These are phyloP conservation scores for Tragelaphus oryx DNA, from an alignment of 2,797 vertebrate genomes.

Conservation along the genomic window DNA sequence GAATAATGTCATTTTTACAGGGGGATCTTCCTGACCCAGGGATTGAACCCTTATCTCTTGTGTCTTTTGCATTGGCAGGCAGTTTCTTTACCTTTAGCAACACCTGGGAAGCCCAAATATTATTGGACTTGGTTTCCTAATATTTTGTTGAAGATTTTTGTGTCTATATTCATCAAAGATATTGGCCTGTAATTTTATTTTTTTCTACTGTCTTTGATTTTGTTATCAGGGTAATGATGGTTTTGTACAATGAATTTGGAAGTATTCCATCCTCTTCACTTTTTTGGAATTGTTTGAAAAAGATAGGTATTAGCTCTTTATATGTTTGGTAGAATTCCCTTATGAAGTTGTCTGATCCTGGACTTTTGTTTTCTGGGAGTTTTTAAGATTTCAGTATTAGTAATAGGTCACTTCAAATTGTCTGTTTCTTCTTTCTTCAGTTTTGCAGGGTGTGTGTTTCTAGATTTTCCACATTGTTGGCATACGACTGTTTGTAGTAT, in stretches of 20 bases:
- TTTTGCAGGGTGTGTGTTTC: background rate
- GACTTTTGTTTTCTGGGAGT: background rate
- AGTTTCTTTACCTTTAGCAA: background rate
- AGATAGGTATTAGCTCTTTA: background rate
- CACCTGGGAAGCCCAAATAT: background rate
- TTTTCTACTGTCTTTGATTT: background rate
- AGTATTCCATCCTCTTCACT: background rate
- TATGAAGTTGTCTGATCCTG: background rate
- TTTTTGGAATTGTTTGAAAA: background rate
- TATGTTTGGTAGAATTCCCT: background rate
- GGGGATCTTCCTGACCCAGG: background rate
- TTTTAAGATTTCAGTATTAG: background rate
- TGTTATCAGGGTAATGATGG: background rate
- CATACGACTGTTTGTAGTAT: background rate
- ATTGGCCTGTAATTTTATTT: background rate
- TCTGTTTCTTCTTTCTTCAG: background rate
- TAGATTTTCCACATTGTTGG: background rate
- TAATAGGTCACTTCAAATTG: background rate
- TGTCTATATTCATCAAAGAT: background rate
- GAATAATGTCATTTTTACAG: background rate
- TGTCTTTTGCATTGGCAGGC: background rate
- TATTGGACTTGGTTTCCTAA: background rate
- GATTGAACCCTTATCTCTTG: background rate
- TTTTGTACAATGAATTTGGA: background rate
- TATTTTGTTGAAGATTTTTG: background rate